Conservation (phyloP, 2,113 vertebrate genomes). For the Cygnus atratus region DNA sequence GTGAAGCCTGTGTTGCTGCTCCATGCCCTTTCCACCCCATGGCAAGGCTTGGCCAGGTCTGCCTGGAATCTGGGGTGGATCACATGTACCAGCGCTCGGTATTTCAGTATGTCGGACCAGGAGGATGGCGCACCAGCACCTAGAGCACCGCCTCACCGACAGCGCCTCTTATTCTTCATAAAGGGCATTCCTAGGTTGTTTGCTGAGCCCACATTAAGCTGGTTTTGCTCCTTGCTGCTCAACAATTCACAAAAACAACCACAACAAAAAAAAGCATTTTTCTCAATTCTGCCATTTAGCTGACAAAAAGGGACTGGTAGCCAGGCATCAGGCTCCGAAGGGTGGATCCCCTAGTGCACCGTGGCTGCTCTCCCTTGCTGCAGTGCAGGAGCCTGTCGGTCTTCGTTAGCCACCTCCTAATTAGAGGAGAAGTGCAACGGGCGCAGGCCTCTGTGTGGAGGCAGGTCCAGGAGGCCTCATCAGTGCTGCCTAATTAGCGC, state of each 20-base stretch:
- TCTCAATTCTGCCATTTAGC: accelerated
- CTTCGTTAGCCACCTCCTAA: neutral
- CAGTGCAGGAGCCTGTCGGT: accelerated
- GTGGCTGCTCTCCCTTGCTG: accelerated
- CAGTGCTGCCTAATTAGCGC: accelerated
- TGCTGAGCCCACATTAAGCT: neutral
- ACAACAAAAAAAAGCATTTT: neutral
- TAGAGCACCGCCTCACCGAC: neutral
- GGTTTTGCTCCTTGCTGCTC: neutral
- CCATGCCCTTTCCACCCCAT: accelerated
- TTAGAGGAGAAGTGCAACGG: neutral
- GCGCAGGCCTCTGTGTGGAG: neutral
- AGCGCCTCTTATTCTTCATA: accelerated
- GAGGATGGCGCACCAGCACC: neutral
- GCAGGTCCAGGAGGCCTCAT: neutral
- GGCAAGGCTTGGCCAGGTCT: accelerated
- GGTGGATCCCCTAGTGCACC: accelerated
- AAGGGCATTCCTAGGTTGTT: too few relatives aligned
- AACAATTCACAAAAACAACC: neutral
- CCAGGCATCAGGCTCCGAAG: accelerated
- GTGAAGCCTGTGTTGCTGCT: neutral
- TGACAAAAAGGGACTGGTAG: neutral
- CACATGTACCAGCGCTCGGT: accelerated
- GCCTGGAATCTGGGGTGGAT: accelerated
- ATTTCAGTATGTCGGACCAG: neutral